Base-by-base conservation (phyloP, 2,113 vertebrate species). In the Limanda limanda region DNA sequence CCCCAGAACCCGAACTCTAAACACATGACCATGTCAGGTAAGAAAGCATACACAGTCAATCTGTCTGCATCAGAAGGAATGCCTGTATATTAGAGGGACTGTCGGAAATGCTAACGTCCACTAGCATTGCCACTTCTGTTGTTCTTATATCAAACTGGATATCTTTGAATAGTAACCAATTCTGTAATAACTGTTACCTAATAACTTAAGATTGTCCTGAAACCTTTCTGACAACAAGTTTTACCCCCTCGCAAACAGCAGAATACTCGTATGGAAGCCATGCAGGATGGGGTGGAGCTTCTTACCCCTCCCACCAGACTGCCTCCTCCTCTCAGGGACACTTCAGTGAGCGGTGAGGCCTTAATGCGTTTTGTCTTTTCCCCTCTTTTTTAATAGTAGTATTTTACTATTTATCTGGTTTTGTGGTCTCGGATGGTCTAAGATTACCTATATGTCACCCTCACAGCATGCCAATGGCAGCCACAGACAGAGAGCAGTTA, bases 201-300 rank as follows among this genome's bases (percentile, higher is more conserved):
- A 56, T 12, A 9, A 23, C 20, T 24, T 1, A 12, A 37, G 2
- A 64, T 64, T 60, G 51, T 60, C 14, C 54, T 57, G 9, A 56
- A 51, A 60, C 9, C 31, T 21, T 63, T 59, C 25, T 68, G 4
- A 65, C 21, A 52, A 24, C 9, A 1, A 6, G 74, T 45, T 78
- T 25, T 25, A 37, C 12, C 14, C 3, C 20, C 56, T 80, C 64
- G 2, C 80, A 90, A 47, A 1, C 89, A 89, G 56, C 84, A 94
- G 97, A 98, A 84, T 98, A 98, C 82, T 93, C 96, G 2, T 98
- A 98, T 1, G 96, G 96, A 93, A 94, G 92, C 89, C 97, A 97
- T 0, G 74, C 92, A 71, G 94, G 95, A 86, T 98, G 97, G 97
- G 95, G 95, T 80, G 92, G 90, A 27, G 92, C 95, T 79, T 91